Percentiles rank a stretch among this genome's conserved stretches.
Evolutionary conservation across 1,140 invertebrate genomes (phyloP).

Genomic region (Trichogramma pretiosum): DNA sequence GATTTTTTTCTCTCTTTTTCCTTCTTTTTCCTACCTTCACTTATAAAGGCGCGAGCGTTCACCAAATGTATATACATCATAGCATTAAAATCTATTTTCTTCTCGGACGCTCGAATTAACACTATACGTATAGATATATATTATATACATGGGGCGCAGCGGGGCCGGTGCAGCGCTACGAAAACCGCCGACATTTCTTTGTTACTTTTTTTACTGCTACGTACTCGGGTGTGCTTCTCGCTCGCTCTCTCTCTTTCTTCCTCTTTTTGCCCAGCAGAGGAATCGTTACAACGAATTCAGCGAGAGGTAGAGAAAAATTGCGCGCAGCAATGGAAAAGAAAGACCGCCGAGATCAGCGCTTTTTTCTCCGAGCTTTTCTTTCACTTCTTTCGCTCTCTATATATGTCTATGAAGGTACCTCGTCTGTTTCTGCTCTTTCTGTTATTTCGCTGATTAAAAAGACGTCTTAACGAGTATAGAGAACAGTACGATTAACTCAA

Average conservation of each 20-base stretch:
- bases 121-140: background rate
- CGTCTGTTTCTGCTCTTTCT: background rate
- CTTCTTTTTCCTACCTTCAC: no score
- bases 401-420: no score
- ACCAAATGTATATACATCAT: constrained; percentile 5
- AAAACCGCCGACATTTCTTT: background rate
- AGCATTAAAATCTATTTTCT: constrained; percentile 22
- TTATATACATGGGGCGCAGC: background rate
- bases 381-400: no score
- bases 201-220: no score
- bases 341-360: constrained; percentile 20
- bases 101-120: constrained; percentile 2
- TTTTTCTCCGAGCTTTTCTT: constrained; percentile 3
- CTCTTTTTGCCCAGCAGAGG: background rate
- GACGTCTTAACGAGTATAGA: constrained; percentile 31
- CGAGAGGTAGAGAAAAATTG: background rate
- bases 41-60: background rate
- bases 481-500: no score
- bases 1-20: no score
- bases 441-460: constrained; percentile 27
- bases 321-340: background rate
- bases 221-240: no score
- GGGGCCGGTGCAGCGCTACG: background rate
- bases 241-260: background rate
- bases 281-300: background rate